Percentiles rank a stretch among this genome's conserved stretches.
These are phyloP conservation scores for Chymomyza fuscimana DNA, from an alignment of 2,888 invertebrate genomes.

Conservation along the genomic window DNA sequence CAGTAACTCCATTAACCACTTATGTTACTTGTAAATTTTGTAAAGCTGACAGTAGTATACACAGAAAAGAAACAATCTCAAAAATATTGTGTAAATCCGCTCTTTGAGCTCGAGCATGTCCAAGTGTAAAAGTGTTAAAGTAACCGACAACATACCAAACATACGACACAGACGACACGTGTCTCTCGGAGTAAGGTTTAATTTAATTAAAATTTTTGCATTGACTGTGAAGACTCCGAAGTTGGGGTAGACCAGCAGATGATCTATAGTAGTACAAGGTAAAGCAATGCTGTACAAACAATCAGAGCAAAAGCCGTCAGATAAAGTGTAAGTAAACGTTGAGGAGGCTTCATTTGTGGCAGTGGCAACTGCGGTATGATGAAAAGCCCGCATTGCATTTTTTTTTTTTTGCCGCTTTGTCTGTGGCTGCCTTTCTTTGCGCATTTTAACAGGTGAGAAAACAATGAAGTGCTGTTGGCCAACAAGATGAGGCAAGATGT, in stretches of 20 bases:
- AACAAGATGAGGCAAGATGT: background rate
- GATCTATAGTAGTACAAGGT: conserved; percentile 64
- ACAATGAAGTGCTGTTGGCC: conserved; percentile 28
- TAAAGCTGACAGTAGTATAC: no score
- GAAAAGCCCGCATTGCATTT: conserved; percentile 49
- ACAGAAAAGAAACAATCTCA: no score
- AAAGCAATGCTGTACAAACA: conserved; percentile 53
- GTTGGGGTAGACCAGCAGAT: conserved; percentile 42
- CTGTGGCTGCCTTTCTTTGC: conserved; percentile 5
- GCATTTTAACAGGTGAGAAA: conserved; percentile 35
- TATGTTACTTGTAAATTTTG: no score
- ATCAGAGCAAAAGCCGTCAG: conserved; percentile 52
- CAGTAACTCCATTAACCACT: no score
- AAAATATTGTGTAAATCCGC: background rate
- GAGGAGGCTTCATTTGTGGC: background rate
- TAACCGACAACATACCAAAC: conserved; percentile 14
- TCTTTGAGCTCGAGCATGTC: background rate
- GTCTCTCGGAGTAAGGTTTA: conserved; percentile 69
- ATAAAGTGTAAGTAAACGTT: conserved; percentile 31
- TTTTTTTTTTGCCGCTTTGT: conserved; percentile 20
- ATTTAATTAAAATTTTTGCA: conserved; percentile 73
- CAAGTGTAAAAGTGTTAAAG: background rate
- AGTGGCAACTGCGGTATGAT: conserved; percentile 40
- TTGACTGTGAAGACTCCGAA: conserved; percentile 22
- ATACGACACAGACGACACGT: conserved; percentile 54